phyloP scores from a whole-genome alignment of 2,113 vertebrate genomes.

The Pangasianodon gigas region DNA sequence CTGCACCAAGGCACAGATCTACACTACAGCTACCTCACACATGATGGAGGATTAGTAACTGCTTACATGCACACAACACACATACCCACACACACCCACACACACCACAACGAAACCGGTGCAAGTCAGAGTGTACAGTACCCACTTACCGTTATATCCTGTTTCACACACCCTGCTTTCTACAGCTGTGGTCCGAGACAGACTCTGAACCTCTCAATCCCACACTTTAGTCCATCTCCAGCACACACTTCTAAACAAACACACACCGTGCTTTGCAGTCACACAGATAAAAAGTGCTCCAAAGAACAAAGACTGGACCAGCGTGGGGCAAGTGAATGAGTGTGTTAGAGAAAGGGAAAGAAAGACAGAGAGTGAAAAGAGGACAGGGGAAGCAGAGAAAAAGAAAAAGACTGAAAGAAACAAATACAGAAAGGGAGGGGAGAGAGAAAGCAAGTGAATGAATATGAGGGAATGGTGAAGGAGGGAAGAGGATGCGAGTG shows the following conservation, averaged over 20 bases:
- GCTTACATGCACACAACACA: constrained; percentile 11
- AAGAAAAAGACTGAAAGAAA: background rate
- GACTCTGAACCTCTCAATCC: constrained; percentile 16
- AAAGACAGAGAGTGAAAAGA: background rate
- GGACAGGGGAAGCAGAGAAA: constrained; percentile 25
- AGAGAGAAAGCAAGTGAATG: constrained; percentile 25
- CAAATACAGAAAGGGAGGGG: background rate
- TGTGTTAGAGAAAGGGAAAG: background rate
- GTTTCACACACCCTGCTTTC: constrained; percentile 22
- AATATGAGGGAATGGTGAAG: constrained; percentile 26
- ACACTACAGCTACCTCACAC: constrained; percentile 23
- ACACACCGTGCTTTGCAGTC: constrained; percentile 13
- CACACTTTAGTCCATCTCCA: constrained; percentile 24
- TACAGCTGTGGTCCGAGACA: constrained; percentile 7
- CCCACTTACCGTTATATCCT: constrained; percentile 35
- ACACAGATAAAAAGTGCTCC: constrained; percentile 25
- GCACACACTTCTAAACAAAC: constrained; percentile 14
- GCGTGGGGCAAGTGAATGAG: constrained; percentile 19
- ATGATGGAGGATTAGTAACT: constrained; percentile 8
- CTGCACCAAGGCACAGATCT: background rate
- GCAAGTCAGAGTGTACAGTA: background rate
- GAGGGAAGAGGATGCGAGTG: constrained; percentile 42
- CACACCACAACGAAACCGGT: background rate
- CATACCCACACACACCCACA: constrained; percentile 12
- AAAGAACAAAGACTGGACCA: constrained; percentile 42